Conservation (phyloP, 2,797 vertebrate genomes). For the Pseudochaenichthys georgianus region DNA sequence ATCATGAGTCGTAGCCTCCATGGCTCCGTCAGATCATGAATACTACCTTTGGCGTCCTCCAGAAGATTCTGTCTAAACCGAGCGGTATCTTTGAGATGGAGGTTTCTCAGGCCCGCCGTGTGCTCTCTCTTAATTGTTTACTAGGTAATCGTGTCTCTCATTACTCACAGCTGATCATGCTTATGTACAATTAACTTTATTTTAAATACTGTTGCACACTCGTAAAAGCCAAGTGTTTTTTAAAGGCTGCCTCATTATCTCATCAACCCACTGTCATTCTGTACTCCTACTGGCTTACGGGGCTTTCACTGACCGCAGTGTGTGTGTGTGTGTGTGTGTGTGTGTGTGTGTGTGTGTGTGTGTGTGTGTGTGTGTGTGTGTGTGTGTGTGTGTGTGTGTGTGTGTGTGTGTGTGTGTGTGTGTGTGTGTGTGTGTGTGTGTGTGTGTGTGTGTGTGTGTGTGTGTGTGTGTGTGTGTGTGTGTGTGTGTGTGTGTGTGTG, state of each 20-base stretch:
- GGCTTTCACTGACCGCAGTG: slow-evolving; percentile 55
- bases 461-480: too few relatives aligned
- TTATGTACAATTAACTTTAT: slow-evolving; percentile 79
- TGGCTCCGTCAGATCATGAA: neutral
- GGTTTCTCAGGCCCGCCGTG: slow-evolving; percentile 18
- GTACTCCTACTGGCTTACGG: slow-evolving; percentile 42
- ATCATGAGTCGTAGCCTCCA: neutral
- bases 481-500: too few relatives aligned
- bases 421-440: too few relatives aligned
- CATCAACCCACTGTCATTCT: slow-evolving; percentile 75
- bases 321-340: too few relatives aligned
- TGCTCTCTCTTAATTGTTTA: slow-evolving; percentile 63
- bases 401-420: too few relatives aligned
- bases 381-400: too few relatives aligned
- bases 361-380: too few relatives aligned
- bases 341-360: too few relatives aligned
- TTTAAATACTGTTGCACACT: slow-evolving; percentile 73
- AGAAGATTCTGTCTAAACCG: neutral
- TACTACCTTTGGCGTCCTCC: neutral
- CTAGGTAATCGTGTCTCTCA: slow-evolving; percentile 52
- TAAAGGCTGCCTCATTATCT: slow-evolving; percentile 79
- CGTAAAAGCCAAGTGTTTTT: slow-evolving; percentile 79
- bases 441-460: too few relatives aligned
- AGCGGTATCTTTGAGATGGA: neutral
- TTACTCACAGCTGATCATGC: slow-evolving; percentile 79